A percentile compares a stretch with the other conserved stretches of the same genome.
Conservation (phyloP, 92 coral and sea anemone species). For the Nematostella vectensis region DNA sequence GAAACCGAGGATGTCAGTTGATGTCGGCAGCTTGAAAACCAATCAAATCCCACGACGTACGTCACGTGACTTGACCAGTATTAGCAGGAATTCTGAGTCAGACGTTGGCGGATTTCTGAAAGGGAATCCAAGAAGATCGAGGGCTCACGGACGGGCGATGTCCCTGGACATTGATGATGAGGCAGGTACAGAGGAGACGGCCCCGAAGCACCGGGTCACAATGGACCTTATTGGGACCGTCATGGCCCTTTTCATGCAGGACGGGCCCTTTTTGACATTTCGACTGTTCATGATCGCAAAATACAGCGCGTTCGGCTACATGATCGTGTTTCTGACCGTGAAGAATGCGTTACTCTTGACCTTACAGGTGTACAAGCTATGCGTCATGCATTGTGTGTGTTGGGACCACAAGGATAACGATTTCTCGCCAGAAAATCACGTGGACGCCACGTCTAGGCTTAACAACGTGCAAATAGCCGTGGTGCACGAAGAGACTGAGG, state of each 20-base stretch:
- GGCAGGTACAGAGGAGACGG: constrained; percentile 7
- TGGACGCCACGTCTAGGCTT: constrained; percentile 70
- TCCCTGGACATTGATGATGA: constrained; percentile 6
- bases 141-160: constrained; percentile 21
- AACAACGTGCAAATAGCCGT: constrained; percentile 90
- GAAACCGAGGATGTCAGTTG: constrained; percentile 15
- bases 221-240: constrained; percentile 71
- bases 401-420: constrained; percentile 91
- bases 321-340: constrained; percentile 89
- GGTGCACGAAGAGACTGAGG: constrained; percentile 44
- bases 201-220: constrained; percentile 59
- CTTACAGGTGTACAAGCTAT: constrained; percentile 80
- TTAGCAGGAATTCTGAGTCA: constrained; percentile 6
- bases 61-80: constrained; percentile 19
- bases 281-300: constrained; percentile 83
- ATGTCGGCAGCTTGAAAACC: constrained; percentile 7
- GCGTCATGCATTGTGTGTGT: constrained; percentile 83
- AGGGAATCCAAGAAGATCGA: not conserved
- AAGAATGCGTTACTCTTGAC: constrained; percentile 86
- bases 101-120: constrained; percentile 3
- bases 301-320: constrained; percentile 80
- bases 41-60: constrained; percentile 14
- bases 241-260: constrained; percentile 81
- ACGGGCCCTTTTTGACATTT: constrained; percentile 86
- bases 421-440: constrained; percentile 83